Conservation (phyloP, 2,888 invertebrate genomes). For the Diarsia brunnea region DNA sequence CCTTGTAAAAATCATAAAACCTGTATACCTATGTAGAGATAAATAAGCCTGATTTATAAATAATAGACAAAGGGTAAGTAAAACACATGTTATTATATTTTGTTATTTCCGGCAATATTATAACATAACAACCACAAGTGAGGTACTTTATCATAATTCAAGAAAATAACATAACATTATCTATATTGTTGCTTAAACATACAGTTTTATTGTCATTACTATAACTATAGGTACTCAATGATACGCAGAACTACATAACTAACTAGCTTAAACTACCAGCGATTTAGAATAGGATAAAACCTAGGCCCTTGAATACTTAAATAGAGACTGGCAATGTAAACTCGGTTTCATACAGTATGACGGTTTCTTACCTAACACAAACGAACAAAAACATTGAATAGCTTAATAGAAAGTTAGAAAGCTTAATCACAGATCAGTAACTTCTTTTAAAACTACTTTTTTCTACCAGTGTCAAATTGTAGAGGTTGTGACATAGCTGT, state of each 20-base stretch:
- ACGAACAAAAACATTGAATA: neutral
- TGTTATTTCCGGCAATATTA: conserved; percentile 33
- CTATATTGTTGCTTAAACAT: neutral
- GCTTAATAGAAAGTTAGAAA: conserved; percentile 36
- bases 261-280: neutral
- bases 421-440: neutral
- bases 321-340: conserved; percentile 4
- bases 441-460: conserved; percentile 13
- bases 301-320: conserved; percentile 2
- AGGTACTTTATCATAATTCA: conserved; percentile 5
- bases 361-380: neutral
- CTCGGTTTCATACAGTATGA: neutral
- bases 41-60: neutral
- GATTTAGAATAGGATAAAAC: neutral
- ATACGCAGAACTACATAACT: conserved; percentile 17
- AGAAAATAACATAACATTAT: conserved; percentile 41
- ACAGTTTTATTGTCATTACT: neutral
- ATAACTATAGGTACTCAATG: conserved; percentile 1
- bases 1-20: neutral
- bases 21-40: too few species aligned
- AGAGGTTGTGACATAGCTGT: too few species aligned
- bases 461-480: neutral
- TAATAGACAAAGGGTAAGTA: neutral
- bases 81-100: conserved; percentile 28
- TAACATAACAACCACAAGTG: neutral